phyloP scores from a whole-genome alignment of 1,140 invertebrate species.

The Hylyphantes graminicola region DNA sequence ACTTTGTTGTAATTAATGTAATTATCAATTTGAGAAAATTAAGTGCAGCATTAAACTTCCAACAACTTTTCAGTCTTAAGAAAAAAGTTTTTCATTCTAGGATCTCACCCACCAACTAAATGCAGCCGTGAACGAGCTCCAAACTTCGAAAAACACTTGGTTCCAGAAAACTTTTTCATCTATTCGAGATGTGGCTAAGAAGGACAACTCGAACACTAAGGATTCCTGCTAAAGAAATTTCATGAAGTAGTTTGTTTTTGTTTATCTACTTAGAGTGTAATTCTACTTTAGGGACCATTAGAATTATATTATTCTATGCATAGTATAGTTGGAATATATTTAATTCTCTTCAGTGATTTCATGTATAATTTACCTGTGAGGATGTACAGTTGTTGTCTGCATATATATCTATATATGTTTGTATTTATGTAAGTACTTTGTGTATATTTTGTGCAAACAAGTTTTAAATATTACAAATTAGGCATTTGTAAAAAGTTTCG shows the following conservation, averaged over 20 bases:
- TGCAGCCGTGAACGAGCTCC: constrained; percentile 82
- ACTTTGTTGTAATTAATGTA: too few species aligned
- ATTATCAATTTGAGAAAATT: too few species aligned
- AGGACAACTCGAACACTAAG: constrained; percentile 60
- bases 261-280: constrained; percentile 11
- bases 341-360: constrained; percentile 1
- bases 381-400: constrained; percentile 38
- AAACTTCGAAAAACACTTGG: constrained; percentile 83
- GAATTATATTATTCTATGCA: constrained; percentile 3
- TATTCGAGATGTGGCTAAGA: constrained; percentile 75
- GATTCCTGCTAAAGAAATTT: constrained; percentile 12
- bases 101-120: constrained; percentile 79
- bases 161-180: constrained; percentile 85
- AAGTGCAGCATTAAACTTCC: too few species aligned
- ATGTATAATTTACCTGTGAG: neutral
- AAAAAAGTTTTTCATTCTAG: constrained; percentile 34
- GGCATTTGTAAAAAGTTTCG: constrained; percentile 45
- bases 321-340: constrained; percentile 26
- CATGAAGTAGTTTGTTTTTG: neutral
- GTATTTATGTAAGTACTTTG: constrained; percentile 51
- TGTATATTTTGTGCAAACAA: constrained; percentile 37
- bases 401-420: constrained; percentile 31
- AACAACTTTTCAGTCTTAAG: too few species aligned
- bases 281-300: constrained; percentile 47
- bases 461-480: constrained; percentile 33